Evolutionary conservation across 2,888 invertebrate species (phyloP).

Genomic region (Drosophila paranaensis): DNA sequence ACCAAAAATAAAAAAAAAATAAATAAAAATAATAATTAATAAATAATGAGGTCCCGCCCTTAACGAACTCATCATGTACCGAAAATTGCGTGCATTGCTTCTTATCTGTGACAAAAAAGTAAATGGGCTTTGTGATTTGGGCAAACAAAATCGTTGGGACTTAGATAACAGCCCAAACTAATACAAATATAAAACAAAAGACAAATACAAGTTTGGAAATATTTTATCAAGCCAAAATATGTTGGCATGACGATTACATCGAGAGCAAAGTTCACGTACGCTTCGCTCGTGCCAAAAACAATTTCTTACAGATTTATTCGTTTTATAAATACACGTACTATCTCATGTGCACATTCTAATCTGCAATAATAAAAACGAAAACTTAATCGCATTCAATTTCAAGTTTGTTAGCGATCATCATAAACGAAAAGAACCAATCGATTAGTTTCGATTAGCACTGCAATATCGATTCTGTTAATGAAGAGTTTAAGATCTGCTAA

Average conservation of each 20-base stretch:
- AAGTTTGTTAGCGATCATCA: not conserved
- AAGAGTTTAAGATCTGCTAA: not conserved
- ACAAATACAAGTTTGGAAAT: slow-evolving; percentile 18
- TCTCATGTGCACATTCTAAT: slow-evolving; percentile 14
- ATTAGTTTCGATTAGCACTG: not conserved
- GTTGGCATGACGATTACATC: slow-evolving; percentile 3
- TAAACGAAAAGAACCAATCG: not conserved
- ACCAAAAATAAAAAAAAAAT: not conserved
- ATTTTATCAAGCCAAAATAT: slow-evolving; percentile 20
- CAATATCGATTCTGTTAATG: not conserved
- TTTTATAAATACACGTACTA: slow-evolving; percentile 24
- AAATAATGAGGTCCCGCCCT: not conserved
- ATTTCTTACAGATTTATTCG: slow-evolving; percentile 11
- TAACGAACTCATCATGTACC: not conserved
- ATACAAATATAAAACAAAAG: not conserved
- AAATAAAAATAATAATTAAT: not conserved
- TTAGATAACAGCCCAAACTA: slow-evolving; percentile 20
- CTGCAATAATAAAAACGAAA: not conserved
- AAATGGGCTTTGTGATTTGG: slow-evolving; percentile 11
- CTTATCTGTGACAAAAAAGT: slow-evolving; percentile 24
- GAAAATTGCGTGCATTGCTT: slow-evolving; percentile 3
- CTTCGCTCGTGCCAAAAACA: slow-evolving; percentile 10
- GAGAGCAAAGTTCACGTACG: slow-evolving; percentile 24
- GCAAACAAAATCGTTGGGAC: slow-evolving; percentile 3
- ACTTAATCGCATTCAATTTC: not conserved